Base-by-base conservation (phyloP, 2,888 invertebrate genomes). In the Yponomeuta malinellus region DNA sequence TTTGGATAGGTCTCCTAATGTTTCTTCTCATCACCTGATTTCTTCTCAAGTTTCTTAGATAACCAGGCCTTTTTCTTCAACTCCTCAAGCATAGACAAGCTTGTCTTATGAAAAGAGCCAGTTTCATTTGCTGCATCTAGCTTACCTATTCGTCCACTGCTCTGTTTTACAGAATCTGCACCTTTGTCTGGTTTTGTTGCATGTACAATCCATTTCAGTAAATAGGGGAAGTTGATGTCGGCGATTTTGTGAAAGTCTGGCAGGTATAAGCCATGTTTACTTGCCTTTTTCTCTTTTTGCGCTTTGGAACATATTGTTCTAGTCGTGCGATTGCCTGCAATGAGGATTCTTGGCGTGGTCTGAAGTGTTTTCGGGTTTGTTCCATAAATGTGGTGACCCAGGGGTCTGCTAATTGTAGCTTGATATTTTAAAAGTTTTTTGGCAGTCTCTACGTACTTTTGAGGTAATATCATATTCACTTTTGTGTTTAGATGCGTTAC, bases 1-100 rank as follows among this genome's bases (percentile, higher is more conserved):
- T 31, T 65, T 10, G 33, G 29, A 12, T 9, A 29, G 10, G 43
- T 43, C 43, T 1, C 43, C 43, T 43, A 43, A 65, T 10, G 65
- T 65, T 65, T 65, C 29, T 65, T 67, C 63, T 8, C 33, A 68
- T 43, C 72, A 72, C 0, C 71, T 72, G 59, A 12, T 37, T 74
- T 1, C 59, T 48, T 74, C 75, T 10, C 70, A 31, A 2, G 10
- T 64, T 64, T 64, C 64, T 29, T 29, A 29, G 64, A 12, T 29
- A 29, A 10, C 23, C 31, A 29, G 2, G 64, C 6, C 29, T 64
- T 31, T 10, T 64, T 64, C 64, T 64, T 64, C 64, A 64, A 10
- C 31, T 64, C 31, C 29, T 10, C 64, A 64, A 23, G 52, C 52
- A 59, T 59, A 59, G 52, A 59, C 12, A 59, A 15, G 52, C 15